Percentiles rank a stretch among this genome's conserved stretches.
Conservation (phyloP, 2,888 invertebrate species). For the Corbicula japonica region DNA sequence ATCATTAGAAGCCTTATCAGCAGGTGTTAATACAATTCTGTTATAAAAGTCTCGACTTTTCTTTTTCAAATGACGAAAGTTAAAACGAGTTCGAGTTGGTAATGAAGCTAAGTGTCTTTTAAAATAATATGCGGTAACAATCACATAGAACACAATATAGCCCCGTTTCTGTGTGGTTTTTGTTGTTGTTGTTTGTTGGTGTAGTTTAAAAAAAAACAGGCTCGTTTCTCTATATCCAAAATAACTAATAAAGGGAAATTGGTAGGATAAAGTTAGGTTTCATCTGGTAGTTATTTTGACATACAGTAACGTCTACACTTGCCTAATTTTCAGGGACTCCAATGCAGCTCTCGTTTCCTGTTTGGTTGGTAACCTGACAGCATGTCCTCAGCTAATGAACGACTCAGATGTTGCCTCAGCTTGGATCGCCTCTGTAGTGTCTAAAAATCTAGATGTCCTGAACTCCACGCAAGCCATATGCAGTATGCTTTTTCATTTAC, state of each 20-base stretch:
- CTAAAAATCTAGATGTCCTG: not conserved
- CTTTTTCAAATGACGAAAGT: no score
- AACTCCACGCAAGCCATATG: not conserved
- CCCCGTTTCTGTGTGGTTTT: no score
- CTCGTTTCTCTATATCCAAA: not conserved
- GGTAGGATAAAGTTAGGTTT: not conserved
- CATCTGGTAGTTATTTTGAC: not conserved
- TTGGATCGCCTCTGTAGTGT: conserved; percentile 3
- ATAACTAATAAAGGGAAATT: not conserved
- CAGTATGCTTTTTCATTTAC: not conserved
- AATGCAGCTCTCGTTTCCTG: not conserved
- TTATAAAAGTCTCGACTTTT: no score
- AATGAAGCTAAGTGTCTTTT: no score
- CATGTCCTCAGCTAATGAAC: not conserved
- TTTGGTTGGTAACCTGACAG: conserved; percentile 2
- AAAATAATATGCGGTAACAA: no score
- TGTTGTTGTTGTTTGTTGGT: no score
- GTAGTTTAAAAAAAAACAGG: no score
- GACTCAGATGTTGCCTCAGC: not conserved
- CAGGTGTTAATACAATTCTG: no score
- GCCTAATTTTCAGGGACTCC: not conserved
- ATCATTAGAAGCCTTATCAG: no score
- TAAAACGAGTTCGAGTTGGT: no score
- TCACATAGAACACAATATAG: no score
- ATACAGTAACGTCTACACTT: not conserved